A percentile compares a stretch with the other conserved stretches of the same genome.
Conservation (phyloP, 30 jellyfish, hydroid and myxozoan species). For the Nemopilema nomurai region DNA sequence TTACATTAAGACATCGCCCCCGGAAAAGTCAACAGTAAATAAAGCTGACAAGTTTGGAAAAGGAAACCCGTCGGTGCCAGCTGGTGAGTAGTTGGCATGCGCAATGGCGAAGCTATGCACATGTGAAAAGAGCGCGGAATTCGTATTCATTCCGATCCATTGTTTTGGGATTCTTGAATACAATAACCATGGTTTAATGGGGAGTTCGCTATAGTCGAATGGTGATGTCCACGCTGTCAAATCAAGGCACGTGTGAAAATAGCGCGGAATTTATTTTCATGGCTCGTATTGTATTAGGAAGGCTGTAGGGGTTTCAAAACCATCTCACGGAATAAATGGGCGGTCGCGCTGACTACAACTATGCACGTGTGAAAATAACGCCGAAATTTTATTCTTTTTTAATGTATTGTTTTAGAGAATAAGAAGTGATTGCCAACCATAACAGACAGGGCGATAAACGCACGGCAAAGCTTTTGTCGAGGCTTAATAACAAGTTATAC, state of each 20-base stretch:
- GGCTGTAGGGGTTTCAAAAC: conserved; percentile 54
- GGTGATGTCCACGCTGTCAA: conserved; percentile 57
- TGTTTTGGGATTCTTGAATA: conserved; percentile 40
- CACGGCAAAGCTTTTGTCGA: conserved; percentile 68
- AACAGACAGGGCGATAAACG: conserved; percentile 57
- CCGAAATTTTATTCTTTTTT: conserved; percentile 56
- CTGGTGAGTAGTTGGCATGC: conserved; percentile 84
- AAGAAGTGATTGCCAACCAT: conserved; percentile 20
- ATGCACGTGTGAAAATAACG: conserved; percentile 61
- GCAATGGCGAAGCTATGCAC: conserved; percentile 87
- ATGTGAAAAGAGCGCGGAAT: conserved; percentile 94
- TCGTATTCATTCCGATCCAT: conserved; percentile 57
- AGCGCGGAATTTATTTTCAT: conserved; percentile 84
- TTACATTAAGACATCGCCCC: conserved; percentile 59
- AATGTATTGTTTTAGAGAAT: conserved; percentile 41
- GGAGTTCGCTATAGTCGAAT: conserved; percentile 22
- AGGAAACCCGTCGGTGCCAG: conserved; percentile 72
- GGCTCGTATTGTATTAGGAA: conserved; percentile 42
- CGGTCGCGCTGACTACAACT: conserved; percentile 41
- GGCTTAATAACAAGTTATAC: conserved; percentile 61
- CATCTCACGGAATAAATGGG: conserved; percentile 50
- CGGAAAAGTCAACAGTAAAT: conserved; percentile 52
- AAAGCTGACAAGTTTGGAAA: conserved; percentile 58
- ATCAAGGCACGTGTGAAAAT: conserved; percentile 94
- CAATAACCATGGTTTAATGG: conserved; percentile 29